Conservation (phyloP, 2,888 invertebrate species). For the Ectobius pallidus region DNA sequence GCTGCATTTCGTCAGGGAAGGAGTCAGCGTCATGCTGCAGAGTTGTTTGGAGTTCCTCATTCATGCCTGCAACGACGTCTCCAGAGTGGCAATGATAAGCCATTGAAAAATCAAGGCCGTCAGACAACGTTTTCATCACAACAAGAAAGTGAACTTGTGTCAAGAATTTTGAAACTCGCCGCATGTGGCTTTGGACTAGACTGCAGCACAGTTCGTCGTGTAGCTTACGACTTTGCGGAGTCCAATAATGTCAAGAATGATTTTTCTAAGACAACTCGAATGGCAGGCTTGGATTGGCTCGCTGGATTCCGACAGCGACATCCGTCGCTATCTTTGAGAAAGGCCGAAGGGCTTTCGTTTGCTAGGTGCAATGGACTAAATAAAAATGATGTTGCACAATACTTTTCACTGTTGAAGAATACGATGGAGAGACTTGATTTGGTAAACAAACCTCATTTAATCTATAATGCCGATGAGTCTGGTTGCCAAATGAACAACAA, state of each 20-base stretch:
- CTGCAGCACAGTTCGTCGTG: neutral
- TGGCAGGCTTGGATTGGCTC: neutral
- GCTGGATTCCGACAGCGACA: neutral
- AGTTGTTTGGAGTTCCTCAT: no score
- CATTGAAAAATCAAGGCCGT: neutral
- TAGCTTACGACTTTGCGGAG: neutral
- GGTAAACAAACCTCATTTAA: neutral
- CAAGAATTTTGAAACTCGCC: neutral
- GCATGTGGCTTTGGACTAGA: neutral
- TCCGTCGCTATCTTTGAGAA: neutral
- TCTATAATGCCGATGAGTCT: slow-evolving; percentile 1
- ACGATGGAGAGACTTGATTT: neutral
- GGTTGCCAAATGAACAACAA: neutral
- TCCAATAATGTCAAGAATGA: neutral
- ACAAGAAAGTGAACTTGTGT: neutral
- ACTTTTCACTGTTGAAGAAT: neutral
- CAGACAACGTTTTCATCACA: neutral
- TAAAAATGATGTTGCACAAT: neutral
- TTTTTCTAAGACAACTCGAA: neutral
- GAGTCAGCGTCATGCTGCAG: no score
- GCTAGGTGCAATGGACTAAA: neutral
- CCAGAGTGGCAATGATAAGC: neutral
- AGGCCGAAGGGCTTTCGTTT: neutral
- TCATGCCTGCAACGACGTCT: neutral
- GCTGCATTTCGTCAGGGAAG: no score